phyloP scores from a whole-genome alignment of 1,140 invertebrate species.

The Galleria mellonella region DNA sequence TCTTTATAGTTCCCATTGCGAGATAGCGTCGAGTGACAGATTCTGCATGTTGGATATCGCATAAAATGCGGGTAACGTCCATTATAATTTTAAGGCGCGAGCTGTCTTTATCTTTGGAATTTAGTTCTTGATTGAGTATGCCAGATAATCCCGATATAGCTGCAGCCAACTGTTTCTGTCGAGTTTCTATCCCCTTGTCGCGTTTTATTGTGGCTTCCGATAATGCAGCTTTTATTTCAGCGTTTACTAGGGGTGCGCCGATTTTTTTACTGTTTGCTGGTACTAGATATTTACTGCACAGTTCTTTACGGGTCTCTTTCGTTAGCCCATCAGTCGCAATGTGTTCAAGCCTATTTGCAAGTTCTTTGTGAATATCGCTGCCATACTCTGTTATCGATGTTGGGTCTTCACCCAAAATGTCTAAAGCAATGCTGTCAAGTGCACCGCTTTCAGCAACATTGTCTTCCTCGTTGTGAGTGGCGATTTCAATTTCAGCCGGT shows the following conservation, averaged over 20 bases:
- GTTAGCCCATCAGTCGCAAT: not conserved
- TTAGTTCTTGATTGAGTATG: not conserved
- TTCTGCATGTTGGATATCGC: slow-evolving; percentile 3
- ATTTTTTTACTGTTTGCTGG: slow-evolving; percentile 6
- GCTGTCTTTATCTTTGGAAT: not conserved
- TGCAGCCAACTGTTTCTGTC: not conserved
- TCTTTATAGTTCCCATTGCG: not conserved
- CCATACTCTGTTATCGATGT: not conserved
- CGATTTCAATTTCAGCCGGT: no score
- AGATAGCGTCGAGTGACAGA: slow-evolving; percentile 1
- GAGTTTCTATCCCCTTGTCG: slow-evolving; percentile 3
- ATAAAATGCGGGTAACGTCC: slow-evolving; percentile 1
- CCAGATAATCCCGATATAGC: not conserved
- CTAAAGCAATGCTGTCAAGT: no score
- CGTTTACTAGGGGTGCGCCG: not conserved
- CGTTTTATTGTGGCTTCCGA: not conserved
- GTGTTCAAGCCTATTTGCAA: slow-evolving; percentile 4
- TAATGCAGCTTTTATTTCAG: slow-evolving; percentile 3
- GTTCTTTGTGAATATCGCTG: slow-evolving; percentile 4
- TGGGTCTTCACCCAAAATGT: slow-evolving; percentile 6
- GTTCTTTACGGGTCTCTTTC: slow-evolving; percentile 5
- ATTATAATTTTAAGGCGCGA: not conserved
- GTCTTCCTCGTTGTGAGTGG: no score
- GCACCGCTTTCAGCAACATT: no score
- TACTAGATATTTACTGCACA: slow-evolving; percentile 4